Evolutionary conservation across 2,888 invertebrate genomes (phyloP), one percentile per base, ranked within the genome.

Genomic region (Epinotia ramella): DNA sequence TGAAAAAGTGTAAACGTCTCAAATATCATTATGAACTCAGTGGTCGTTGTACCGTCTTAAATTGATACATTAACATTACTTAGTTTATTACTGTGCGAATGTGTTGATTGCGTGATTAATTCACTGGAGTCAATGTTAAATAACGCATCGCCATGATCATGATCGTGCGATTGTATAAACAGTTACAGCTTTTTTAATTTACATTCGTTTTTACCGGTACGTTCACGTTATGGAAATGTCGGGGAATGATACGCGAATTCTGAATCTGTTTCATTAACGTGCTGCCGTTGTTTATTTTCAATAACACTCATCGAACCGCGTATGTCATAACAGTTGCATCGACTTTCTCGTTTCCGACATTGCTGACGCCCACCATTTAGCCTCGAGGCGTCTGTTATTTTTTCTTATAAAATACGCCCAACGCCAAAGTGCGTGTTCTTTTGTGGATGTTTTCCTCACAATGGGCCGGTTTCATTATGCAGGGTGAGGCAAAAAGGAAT

Each of bases 271-370:
- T 88, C 85, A 85, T 88, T 88, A 86, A 84, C 83, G 81, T 81
- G 79, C 77, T 80, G 79, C 83, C 80, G 84, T 87, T 89, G 87
- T 92, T 92, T 92, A 89, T 91, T 90, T 89, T 88, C 86, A 87
- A 89, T 86, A 88, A 87, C 88, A 88, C 86, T 88, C 89, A 91
- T 90, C 89, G 88, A 89, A 89, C 87, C 87, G 87, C 91, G 92
- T 91, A 89, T 92, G 91, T 91, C 92, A 92, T 93, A 93, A 93
- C 93, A 93, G 91, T 92, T 93, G 92, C 90, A 88, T 87, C 88
- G 88, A 88, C 89, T 91, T 93, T 91, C 91, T 89, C 89, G 87
- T 91, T 92, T 91, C 93, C 92, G 92, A 91, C 89, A 87, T 82
- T 82, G 83, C 83, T 84, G 84, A 89, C 92, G 91, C 93, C 92